phyloP scores from a whole-genome alignment of 2,888 invertebrate genomes.

The Apodemia mormo region DNA sequence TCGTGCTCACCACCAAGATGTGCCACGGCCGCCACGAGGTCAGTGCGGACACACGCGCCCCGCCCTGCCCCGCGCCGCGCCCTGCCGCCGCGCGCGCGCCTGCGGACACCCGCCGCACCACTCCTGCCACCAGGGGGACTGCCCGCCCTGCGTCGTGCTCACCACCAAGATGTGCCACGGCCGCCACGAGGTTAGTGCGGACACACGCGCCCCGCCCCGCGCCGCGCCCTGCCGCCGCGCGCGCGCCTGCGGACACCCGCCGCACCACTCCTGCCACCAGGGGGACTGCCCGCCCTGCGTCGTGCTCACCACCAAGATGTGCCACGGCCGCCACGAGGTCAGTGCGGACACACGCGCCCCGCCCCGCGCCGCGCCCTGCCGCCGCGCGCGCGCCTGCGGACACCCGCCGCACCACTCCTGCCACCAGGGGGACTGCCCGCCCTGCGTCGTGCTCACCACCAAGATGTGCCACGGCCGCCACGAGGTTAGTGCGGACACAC shows the following conservation, averaged over 20 bases:
- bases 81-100: conserved; percentile 38
- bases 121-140: conserved; percentile 88
- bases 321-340: too few species aligned
- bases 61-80: too few species aligned
- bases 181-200: too few species aligned
- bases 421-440: conserved; percentile 83
- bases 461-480: too few species aligned
- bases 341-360: too few species aligned
- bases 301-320: conserved; percentile 81
- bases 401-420: conserved; percentile 94
- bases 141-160: conserved; percentile 86
- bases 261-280: conserved; percentile 92
- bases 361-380: neutral
- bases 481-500: too few species aligned
- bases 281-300: conserved; percentile 84
- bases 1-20: conserved; percentile 83
- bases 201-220: too few species aligned
- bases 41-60: too few species aligned
- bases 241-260: conserved; percentile 88
- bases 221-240: neutral
- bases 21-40: too few species aligned
- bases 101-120: conserved; percentile 93
- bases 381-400: conserved; percentile 77
- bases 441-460: conserved; percentile 88
- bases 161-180: conserved; percentile 55